A percentile compares a stretch with the other conserved stretches of the same genome.
These are phyloP conservation scores for Onchidella celtica DNA, from an alignment of 2,888 invertebrate species.

Conservation along the genomic window DNA sequence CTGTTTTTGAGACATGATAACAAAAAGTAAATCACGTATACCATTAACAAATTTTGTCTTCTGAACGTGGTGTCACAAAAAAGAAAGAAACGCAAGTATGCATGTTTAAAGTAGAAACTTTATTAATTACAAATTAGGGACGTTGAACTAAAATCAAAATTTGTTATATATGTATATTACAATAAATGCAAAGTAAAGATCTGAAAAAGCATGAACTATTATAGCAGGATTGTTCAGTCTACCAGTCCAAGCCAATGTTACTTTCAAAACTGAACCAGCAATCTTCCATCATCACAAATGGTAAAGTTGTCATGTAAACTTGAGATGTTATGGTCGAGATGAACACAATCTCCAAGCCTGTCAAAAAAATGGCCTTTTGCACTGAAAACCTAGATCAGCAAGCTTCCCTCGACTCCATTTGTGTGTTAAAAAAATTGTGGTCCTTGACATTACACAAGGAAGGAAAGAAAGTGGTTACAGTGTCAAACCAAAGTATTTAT, in stretches of 20 bases:
- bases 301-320: no score
- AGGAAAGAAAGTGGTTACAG: not conserved
- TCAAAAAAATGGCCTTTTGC: no score
- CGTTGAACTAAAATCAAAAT: slow-evolving; percentile 44
- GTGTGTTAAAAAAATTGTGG: not conserved
- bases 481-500: not conserved
- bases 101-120: slow-evolving; percentile 51
- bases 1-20: no score
- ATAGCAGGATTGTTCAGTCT: slow-evolving; percentile 31
- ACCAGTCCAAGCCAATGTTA: slow-evolving; percentile 16
- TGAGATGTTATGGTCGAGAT: no score
- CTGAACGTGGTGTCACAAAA: no score
- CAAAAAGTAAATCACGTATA: no score
- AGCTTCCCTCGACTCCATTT: not conserved
- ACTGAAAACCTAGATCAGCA: not conserved
- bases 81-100: no score
- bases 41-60: no score
- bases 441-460: not conserved
- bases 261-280: not conserved
- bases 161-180: slow-evolving; percentile 46
- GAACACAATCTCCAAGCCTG: no score
- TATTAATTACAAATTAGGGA: slow-evolving; percentile 51
- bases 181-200: slow-evolving; percentile 48
- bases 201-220: slow-evolving; percentile 42
- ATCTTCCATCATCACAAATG: slow-evolving; percentile 16